phyloP scores from a whole-genome alignment of 2,888 invertebrate species.

The Chelonus formosanus region DNA sequence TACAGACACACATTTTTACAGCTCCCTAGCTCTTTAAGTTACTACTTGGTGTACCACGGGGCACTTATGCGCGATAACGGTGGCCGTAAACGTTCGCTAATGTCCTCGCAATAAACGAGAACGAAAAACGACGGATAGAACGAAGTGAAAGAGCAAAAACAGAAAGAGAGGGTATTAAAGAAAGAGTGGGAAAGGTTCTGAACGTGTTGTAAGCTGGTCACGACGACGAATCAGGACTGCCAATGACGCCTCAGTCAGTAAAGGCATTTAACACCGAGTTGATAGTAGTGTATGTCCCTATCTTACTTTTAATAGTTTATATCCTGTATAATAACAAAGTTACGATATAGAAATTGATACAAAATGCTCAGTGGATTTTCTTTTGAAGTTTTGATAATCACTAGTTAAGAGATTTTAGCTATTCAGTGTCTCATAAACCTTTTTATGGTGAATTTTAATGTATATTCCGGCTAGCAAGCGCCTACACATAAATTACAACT shows the following conservation, averaged over 20 bases:
- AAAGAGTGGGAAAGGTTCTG: constrained; percentile 35
- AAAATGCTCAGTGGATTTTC: too few relatives aligned
- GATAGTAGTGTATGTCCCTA: constrained; percentile 17
- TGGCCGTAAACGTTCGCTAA: constrained; percentile 36
- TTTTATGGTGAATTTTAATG: too few relatives aligned
- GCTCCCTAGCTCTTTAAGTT: constrained; percentile 39
- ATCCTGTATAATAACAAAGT: too few relatives aligned
- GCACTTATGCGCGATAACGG: constrained; percentile 31
- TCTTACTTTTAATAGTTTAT: not conserved
- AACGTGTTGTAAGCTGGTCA: constrained; percentile 28
- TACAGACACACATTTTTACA: constrained; percentile 33
- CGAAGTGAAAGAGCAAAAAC: constrained; percentile 4
- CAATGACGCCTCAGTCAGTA: constrained; percentile 29
- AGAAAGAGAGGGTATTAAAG: constrained; percentile 10
- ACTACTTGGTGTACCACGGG: constrained; percentile 37
- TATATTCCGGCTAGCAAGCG: not conserved
- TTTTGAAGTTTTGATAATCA: too few relatives aligned
- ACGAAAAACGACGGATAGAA: constrained; percentile 19
- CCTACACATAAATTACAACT: not conserved
- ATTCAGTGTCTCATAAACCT: too few relatives aligned
- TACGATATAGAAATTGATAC: too few relatives aligned
- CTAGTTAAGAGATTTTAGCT: too few relatives aligned
- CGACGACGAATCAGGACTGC: constrained; percentile 20
- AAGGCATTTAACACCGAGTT: constrained; percentile 30
- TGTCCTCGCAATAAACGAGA: constrained; percentile 31